Evolutionary conservation across 2,888 invertebrate species (phyloP).

Genomic region (Trichogramma dendrolimi): DNA sequence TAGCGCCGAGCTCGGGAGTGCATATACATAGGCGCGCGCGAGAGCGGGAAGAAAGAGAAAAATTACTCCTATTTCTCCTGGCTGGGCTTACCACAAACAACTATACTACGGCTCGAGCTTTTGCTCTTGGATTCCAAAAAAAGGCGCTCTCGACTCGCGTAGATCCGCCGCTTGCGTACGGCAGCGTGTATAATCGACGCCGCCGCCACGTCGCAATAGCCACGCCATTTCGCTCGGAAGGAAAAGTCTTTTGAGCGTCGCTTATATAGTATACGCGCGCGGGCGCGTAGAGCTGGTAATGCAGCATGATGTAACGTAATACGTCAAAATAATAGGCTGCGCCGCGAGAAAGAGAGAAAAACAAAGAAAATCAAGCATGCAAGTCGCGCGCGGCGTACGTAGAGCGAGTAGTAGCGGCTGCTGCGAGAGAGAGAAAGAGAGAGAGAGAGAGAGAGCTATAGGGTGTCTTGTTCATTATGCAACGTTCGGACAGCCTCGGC

Average conservation of each 20-base stretch:
- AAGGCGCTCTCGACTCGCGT: too few species aligned
- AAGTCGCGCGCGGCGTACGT: constrained; percentile 6
- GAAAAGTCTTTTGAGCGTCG: constrained; percentile 7
- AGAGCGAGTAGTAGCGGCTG: constrained; percentile 12
- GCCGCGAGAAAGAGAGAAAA: constrained; percentile 10
- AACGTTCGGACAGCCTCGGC: constrained; percentile 42
- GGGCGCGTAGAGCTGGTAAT: constrained; percentile 35
- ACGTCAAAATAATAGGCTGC: constrained; percentile 47
- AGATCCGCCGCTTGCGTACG: too few species aligned
- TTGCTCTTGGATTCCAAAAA: too few species aligned
- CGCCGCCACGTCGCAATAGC: too few species aligned
- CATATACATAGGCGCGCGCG: too few species aligned
- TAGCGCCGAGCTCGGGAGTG: too few species aligned
- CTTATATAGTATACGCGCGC: neutral
- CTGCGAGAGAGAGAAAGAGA: constrained; percentile 4
- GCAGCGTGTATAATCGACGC: too few species aligned
- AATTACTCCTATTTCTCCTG: too few species aligned
- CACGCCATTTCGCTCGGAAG: too few species aligned
- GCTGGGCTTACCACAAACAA: too few species aligned
- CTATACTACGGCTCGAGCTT: too few species aligned
- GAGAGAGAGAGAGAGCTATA: constrained; percentile 21
- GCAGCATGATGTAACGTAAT: constrained; percentile 47
- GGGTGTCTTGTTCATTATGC: constrained; percentile 48
- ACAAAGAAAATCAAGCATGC: neutral
- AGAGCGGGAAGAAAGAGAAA: too few species aligned